Base-by-base conservation (phyloP, 92 coral and sea anemone species). In the Parazoanthus atlanticus region DNA sequence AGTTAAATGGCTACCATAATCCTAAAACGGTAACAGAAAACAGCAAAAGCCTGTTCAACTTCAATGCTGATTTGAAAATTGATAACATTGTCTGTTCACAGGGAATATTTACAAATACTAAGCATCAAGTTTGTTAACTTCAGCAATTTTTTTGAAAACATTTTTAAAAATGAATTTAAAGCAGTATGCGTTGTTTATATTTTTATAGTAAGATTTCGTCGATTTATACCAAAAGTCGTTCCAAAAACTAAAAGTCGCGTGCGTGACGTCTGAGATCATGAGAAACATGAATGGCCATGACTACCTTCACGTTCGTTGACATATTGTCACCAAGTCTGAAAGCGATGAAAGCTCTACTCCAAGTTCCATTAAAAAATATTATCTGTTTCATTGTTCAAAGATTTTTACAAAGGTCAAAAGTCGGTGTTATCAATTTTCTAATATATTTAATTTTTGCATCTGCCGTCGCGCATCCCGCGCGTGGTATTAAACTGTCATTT, bases 301-400 rank as follows among this genome's bases (percentile, higher is more conserved):
- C 41, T 23, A 43, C 65, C 32, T 78, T 78, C 81, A 78, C 81
- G 81, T 76, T 36, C 34, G 64, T 72, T 72, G 49, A 46, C 49
- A 46, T 46, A 9, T 11, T 19, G 21, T 17, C 76, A 46, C 36
- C 41, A 29, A 29, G 38, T 72, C 76, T 10, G 36, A 72, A 12
- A n/a, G 76, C 26, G 40, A 26, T 72, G 76, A 72, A 31, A 28
- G 38, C 76, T 33, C 7, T 56, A 56, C 65, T 56, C 65, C 15
- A 56, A 56, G 13, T 56, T 56, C 36, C 76, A 72, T 30, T 72
- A 2, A 3, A 31, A 13, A n/a, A n/a, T n/a, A 6, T 30, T 72
- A 31, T 72, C 21, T 72, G 23, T 72, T 72, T 72, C 76, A 72
- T 17, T 72, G 40, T 29, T 28, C 74, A 69, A 69, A 6, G 56